Base-by-base conservation (phyloP, 2,888 invertebrate species). In the Ypsolopha sequella region DNA sequence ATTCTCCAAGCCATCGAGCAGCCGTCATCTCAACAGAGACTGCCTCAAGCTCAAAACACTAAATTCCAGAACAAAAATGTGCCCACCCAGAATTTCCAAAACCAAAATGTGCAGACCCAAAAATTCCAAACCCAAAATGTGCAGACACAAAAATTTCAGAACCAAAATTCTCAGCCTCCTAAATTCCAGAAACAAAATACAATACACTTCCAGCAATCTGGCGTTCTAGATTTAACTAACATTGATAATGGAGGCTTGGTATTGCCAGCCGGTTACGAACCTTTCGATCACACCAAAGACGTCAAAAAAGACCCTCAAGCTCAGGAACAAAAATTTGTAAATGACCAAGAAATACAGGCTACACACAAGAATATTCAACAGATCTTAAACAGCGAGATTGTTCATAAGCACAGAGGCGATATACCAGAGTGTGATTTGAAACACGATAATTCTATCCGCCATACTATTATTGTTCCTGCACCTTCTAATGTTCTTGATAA, bases 1-100 rank as follows among this genome's bases (percentile, higher is more conserved):
- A 94, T 95, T 52, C 71, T 95, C 2, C 91, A 93, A 55, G 95
- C 95, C 0, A 94, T 95, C 48, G 95, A 95, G 65, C 91, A 94
- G 56, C 93, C 93, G 79, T 53, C 56, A n/a, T 55, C 53, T 0
- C 55, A 56, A 33, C 48, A 24, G 36, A 24, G 10, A 11, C 41
- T n/a, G 4, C 43, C 44, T 6, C 54, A 55, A 11, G 39, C 49
- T 6, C 51, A 0, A 76, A 58, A 47, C 6, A n/a, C 13, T 24
- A 24, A 24, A 24, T 24, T 24, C 24, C 24, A 24, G 24, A 24
- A 24, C 24, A 24, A 24, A 24, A 24, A 24, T 24, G 24, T 24
- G 4, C 24, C 24, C 24, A 24, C 24, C 24, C 24, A 24, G 24
- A 24, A 24, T 3, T 24, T 24, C 24, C 24, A 24, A 4, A 24